These are phyloP conservation scores for Aethina tumida DNA, from an alignment of 1,140 invertebrate genomes.

Conservation along the genomic window DNA sequence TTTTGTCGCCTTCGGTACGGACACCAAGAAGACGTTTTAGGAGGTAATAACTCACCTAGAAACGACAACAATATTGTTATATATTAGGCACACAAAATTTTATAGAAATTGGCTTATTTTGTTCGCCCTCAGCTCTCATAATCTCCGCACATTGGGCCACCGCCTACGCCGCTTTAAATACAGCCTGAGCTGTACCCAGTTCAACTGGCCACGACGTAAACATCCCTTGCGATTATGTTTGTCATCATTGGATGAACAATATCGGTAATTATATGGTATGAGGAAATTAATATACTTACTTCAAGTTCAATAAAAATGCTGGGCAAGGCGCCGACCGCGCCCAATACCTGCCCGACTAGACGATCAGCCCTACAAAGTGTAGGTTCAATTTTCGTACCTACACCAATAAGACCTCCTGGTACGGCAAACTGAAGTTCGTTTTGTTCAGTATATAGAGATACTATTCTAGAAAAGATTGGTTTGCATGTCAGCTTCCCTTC, in stretches of 20 bases:
- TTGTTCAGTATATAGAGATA: conserved; percentile 97
- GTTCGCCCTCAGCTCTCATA: too few relatives aligned
- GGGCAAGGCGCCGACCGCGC: conserved; percentile 92
- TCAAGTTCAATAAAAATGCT: conserved; percentile 97
- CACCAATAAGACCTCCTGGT: conserved; percentile 96
- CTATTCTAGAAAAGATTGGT: conserved; percentile 94
- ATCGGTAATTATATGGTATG: conserved; percentile 7
- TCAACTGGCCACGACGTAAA: background rate
- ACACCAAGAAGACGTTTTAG: conserved; percentile 92
- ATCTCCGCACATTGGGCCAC: too few relatives aligned
- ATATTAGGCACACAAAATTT: too few relatives aligned
- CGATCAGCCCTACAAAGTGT: conserved; percentile 96
- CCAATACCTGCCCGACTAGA: conserved; percentile 95
- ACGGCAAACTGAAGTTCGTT: conserved; percentile 98
- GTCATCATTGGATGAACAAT: background rate
- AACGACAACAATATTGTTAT: too few relatives aligned
- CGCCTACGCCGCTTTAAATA: background rate
- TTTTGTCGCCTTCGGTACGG: conserved; percentile 97
- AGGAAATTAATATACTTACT: conserved; percentile 37
- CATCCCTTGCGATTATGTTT: too few relatives aligned
- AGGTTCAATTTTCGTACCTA: conserved; percentile 98
- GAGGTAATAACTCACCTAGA: conserved; percentile 83
- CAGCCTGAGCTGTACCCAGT: background rate
- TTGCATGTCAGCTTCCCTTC: conserved; percentile 93
- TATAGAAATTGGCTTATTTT: too few relatives aligned